Conservation (phyloP, 2,888 invertebrate genomes). For the Drosophila nigricruria region DNA sequence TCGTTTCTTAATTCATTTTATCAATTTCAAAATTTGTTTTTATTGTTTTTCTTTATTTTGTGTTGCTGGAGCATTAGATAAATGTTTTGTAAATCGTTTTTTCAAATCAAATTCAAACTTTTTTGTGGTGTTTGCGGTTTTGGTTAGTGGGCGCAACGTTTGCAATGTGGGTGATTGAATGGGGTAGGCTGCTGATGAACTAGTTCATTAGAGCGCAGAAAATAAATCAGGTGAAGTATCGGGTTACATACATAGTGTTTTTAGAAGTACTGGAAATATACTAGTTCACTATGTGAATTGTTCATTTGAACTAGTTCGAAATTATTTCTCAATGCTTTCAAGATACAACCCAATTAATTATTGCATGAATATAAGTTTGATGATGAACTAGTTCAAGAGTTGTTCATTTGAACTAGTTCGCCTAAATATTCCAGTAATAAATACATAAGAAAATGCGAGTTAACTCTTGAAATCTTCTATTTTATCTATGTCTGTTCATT, state of each 20-base stretch:
- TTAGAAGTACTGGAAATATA: not conserved
- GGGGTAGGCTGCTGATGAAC: not conserved
- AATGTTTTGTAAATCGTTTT: slow-evolving; percentile 81
- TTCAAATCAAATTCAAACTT: slow-evolving; percentile 14
- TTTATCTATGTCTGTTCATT: not conserved
- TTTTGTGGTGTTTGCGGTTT: slow-evolving; percentile 6
- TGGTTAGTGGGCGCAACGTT: slow-evolving; percentile 43
- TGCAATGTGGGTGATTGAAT: slow-evolving; percentile 16
- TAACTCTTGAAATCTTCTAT: not conserved
- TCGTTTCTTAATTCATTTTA: slow-evolving; percentile 12
- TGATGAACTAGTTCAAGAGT: not conserved
- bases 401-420: not conserved
- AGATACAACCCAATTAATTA: not conserved
- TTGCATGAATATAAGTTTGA: not conserved
- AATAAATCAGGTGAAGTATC: not conserved
- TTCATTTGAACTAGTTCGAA: not conserved
- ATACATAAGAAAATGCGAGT: no score
- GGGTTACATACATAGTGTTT: no score
- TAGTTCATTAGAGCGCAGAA: not conserved
- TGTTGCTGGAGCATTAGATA: slow-evolving; percentile 70
- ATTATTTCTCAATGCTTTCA: not conserved
- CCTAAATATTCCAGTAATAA: no score
- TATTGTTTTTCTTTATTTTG: slow-evolving; percentile 49
- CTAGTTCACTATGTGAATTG: not conserved
- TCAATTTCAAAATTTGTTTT: slow-evolving; percentile 18